Evolutionary conservation across 2,113 vertebrate species (phyloP), one percentile per base, ranked within the genome.

Genomic region (Tupaia tana): DNA sequence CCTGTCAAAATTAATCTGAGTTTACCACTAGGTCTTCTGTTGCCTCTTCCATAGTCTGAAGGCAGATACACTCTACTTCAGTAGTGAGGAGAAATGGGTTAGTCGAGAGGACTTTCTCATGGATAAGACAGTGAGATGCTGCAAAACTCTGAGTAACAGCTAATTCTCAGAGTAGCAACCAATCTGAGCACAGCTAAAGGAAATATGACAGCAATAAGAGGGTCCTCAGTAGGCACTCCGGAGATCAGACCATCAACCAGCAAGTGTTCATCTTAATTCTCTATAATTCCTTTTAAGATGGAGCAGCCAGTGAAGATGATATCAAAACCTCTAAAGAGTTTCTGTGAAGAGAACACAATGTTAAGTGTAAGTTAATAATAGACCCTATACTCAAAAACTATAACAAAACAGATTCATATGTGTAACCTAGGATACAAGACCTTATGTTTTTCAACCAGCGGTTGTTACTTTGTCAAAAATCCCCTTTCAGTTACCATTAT

Each of bases 181-280:
- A 67, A 20, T 18, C 8, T 61, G 64, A 78, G 56, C 22, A 58
- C 34, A 66, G 31, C 16, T 70, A 14, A 12, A 43, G 19, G 19
- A n/a, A 79, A 22, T 13, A 66, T 7, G 5, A 82, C 0, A 31
- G 13, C 15, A 54, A 10, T 19, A 67, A 18, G 4, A 54, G 10
- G 1, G 0, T 9, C 19, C 11, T 22, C 15, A 9, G 31, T 16
- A 52, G 13, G 19, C 29, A n/a, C 25, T 34, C 8, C 4, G 3
- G 58, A 16, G 64, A 63, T 10, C 10, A 73, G 59, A 24, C 8
- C 56, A 88, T 54, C 18, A 54, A 25, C n/a, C 67, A 88, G 29
- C 31, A 63, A 75, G 15, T 31, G 10, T 1, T 80, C 31, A 88
- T 73, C 34, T 43, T 70, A 43, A 77, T 52, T 66, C 24, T 70